phyloP scores from a whole-genome alignment of 2,888 invertebrate species.

The Leptogaster cylindrica region DNA sequence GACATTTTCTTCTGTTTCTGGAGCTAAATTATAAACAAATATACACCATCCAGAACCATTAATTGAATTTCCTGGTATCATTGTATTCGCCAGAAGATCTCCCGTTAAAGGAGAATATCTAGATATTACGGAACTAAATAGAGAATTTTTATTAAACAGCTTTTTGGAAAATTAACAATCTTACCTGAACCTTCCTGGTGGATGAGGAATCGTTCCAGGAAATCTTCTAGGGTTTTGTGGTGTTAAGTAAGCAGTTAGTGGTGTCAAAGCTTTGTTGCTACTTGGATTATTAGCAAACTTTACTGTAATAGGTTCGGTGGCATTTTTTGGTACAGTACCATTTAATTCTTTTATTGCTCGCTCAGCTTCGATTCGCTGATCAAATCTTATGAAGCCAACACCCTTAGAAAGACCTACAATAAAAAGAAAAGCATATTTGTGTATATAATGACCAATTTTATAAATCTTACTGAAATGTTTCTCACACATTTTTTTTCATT shows the following conservation, averaged over 20 bases:
- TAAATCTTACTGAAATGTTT: too few relatives aligned
- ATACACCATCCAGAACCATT: slow-evolving; percentile 82
- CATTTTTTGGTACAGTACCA: slow-evolving; percentile 87
- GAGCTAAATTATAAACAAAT: slow-evolving; percentile 94
- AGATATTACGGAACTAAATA: slow-evolving; percentile 60
- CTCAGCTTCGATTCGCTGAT: slow-evolving; percentile 91
- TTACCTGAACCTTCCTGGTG: slow-evolving; percentile 60
- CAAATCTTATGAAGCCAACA: slow-evolving; percentile 93
- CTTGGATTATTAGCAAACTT: slow-evolving; percentile 95
- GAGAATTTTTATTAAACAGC: not conserved
- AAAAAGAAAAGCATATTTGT: slow-evolving; percentile 14
- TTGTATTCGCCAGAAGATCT: slow-evolving; percentile 76
- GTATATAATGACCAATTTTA: not conserved
- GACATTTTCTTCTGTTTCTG: slow-evolving; percentile 94
- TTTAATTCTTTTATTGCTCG: slow-evolving; percentile 90
- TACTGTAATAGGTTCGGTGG: slow-evolving; percentile 89
- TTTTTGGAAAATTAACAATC: slow-evolving; percentile 5
- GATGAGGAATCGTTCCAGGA: slow-evolving; percentile 72
- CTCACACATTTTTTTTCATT: not conserved
- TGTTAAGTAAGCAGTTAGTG: slow-evolving; percentile 83
- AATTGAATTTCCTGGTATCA: slow-evolving; percentile 84
- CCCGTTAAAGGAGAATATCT: slow-evolving; percentile 88
- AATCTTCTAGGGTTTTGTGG: slow-evolving; percentile 80
- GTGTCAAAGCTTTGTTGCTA: slow-evolving; percentile 82
- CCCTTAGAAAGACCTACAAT: slow-evolving; percentile 86